Evolutionary conservation across 1,140 invertebrate species (phyloP).

Genomic region (Leptoteleia sp.): DNA sequence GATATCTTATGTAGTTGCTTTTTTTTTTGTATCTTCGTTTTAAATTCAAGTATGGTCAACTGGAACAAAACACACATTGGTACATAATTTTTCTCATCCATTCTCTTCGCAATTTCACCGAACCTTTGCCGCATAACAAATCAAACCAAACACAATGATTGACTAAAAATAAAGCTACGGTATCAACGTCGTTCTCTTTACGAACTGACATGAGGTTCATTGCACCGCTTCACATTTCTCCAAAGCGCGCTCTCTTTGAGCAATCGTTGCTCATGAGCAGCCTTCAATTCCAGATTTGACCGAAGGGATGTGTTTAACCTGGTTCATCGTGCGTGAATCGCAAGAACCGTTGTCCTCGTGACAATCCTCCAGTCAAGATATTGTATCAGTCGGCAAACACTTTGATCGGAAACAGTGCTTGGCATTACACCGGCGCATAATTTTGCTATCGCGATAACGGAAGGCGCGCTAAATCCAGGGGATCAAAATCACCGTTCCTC

Average conservation of each 20-base stretch:
- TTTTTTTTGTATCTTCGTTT: too few species aligned
- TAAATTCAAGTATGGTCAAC: too few species aligned
- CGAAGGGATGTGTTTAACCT: constrained; percentile 60
- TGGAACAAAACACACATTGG: too few species aligned
- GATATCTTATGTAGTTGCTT: too few species aligned
- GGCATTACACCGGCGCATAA: constrained; percentile 53
- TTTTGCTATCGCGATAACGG: constrained; percentile 50
- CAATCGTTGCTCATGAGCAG: constrained; percentile 36
- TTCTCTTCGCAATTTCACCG: too few species aligned
- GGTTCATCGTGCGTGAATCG: constrained; percentile 67
- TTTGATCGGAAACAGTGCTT: constrained; percentile 50
- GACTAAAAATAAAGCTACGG: too few species aligned
- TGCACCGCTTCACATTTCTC: constrained; percentile 25
- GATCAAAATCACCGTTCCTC: constrained; percentile 13
- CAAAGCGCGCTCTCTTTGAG: constrained; percentile 5
- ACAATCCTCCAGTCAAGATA: constrained; percentile 8
- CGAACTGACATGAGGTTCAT: constrained; percentile 34
- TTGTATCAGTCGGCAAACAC: constrained; percentile 42
- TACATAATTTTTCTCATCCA: too few species aligned
- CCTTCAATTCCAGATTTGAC: constrained; percentile 41
- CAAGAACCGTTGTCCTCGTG: constrained; percentile 52
- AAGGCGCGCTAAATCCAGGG: neutral
- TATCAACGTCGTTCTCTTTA: constrained; percentile 1
- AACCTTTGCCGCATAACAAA: too few species aligned
- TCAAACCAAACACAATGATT: too few species aligned